These are phyloP conservation scores for Melangyna quadrimaculata DNA, from an alignment of 2,888 invertebrate species.

Conservation along the genomic window DNA sequence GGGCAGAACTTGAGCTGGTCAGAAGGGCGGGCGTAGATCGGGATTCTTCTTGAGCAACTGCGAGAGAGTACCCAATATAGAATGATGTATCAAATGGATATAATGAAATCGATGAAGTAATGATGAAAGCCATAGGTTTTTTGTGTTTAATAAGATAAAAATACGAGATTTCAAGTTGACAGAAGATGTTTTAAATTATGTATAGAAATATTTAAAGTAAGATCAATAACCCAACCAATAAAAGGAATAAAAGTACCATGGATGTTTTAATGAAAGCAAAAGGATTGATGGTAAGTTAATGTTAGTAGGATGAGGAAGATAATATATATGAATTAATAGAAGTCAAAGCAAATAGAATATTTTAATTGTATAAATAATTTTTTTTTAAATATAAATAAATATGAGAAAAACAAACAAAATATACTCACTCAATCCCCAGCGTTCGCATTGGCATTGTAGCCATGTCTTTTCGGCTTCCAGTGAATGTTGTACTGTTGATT, in stretches of 20 bases:
- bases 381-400: neutral
- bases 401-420: neutral
- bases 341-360: constrained; percentile 47
- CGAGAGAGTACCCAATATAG: constrained; percentile 80
- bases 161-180: constrained; percentile 15
- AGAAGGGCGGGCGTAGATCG: constrained; percentile 93
- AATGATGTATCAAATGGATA: constrained; percentile 57
- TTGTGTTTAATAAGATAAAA: constrained; percentile 13
- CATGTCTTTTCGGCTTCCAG: constrained; percentile 94
- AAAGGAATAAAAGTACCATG: neutral
- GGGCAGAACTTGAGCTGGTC: constrained; percentile 85
- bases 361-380: neutral
- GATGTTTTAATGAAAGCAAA: constrained; percentile 32
- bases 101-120: constrained; percentile 63
- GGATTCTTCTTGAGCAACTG: constrained; percentile 93
- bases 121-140: constrained; percentile 44
- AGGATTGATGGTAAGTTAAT: neutral
- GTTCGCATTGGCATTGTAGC: constrained; percentile 94
- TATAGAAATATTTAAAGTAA: neutral
- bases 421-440: constrained; percentile 86
- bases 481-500: constrained; percentile 88
- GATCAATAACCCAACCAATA: constrained; percentile 50
- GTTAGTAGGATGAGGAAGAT: constrained; percentile 5
- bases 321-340: constrained; percentile 43
- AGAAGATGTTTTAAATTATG: neutral